A percentile compares a stretch with the other conserved stretches of the same genome.
Evolutionary conservation across 2,888 invertebrate genomes (phyloP).

Genomic region (Lomographa bimaculata): DNA sequence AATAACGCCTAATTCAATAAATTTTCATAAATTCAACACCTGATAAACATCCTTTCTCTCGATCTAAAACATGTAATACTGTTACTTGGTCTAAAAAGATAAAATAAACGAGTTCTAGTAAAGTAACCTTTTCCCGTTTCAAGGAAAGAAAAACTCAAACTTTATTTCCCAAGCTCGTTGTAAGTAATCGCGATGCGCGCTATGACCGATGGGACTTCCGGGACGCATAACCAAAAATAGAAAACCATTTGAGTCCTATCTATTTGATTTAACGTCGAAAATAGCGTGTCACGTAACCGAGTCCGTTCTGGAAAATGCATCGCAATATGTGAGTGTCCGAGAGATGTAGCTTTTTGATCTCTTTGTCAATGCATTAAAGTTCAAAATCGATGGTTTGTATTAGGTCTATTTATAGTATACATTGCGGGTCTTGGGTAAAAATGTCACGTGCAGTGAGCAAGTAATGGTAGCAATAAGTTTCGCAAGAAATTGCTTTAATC

Average conservation of each 20-base stretch:
- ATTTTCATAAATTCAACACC: too few species aligned
- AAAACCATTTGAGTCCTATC: conserved; percentile 15
- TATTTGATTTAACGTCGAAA: conserved; percentile 14
- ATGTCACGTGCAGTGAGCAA: conserved; percentile 25
- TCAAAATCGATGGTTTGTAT: conserved; percentile 16
- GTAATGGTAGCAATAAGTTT: conserved; percentile 23
- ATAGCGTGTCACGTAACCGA: not conserved
- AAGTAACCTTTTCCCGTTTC: too few species aligned
- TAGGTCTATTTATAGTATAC: conserved; percentile 6
- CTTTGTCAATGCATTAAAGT: conserved; percentile 19
- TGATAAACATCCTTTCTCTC: too few species aligned
- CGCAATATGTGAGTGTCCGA: conserved; percentile 17
- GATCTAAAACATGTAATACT: too few species aligned
- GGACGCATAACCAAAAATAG: conserved; percentile 8
- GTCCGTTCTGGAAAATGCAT: conserved; percentile 12
- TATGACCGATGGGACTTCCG: conserved; percentile 23
- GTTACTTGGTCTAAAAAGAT: too few species aligned
- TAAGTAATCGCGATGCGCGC: conserved; percentile 8
- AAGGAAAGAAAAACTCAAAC: conserved; percentile 4
- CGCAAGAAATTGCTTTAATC: conserved; percentile 16
- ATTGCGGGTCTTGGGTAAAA: conserved; percentile 18
- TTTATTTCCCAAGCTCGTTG: conserved; percentile 2
- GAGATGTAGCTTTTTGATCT: conserved; percentile 1
- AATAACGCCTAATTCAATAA: too few species aligned
- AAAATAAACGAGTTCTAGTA: too few species aligned